Conservation (phyloP, 2,888 invertebrate genomes). For the Podotricha telesiphe region DNA sequence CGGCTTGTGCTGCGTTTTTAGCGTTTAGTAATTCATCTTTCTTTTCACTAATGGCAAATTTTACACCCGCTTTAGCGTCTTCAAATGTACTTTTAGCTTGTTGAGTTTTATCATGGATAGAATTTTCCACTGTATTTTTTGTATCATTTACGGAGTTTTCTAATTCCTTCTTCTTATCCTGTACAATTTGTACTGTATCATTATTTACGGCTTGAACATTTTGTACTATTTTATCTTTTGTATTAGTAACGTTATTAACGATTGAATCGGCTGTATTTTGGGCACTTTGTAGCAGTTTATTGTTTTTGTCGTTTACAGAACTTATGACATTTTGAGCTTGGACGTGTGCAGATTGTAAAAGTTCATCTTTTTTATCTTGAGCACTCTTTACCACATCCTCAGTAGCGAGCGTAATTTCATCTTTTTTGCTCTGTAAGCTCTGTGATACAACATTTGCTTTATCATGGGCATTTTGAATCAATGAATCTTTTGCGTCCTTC, state of each 20-base stretch:
- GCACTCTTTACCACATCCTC: constrained; percentile 38
- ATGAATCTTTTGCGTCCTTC: constrained; percentile 40
- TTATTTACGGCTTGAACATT: constrained; percentile 50
- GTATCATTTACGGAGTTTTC: constrained; percentile 52
- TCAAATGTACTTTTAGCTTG: constrained; percentile 44
- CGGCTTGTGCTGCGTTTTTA: constrained; percentile 53
- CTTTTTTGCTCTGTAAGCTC: constrained; percentile 36
- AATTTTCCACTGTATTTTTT: constrained; percentile 50
- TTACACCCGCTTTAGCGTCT: constrained; percentile 45
- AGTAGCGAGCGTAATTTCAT: constrained; percentile 41
- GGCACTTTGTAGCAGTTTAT: constrained; percentile 41
- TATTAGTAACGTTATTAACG: constrained; percentile 37
- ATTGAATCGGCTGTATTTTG: constrained; percentile 26
- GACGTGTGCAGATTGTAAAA: constrained; percentile 49
- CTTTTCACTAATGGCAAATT: constrained; percentile 47
- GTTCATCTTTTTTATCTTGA: constrained; percentile 47
- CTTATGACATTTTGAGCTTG: constrained; percentile 46
- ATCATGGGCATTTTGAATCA: constrained; percentile 45
- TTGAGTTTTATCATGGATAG: constrained; percentile 46
- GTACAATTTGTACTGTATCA: constrained; percentile 40
- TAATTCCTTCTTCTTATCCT: constrained; percentile 53
- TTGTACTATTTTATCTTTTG: constrained; percentile 48
- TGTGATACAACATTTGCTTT: constrained; percentile 46
- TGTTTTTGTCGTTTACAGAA: constrained; percentile 44
- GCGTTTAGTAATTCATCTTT: constrained; percentile 48